Base-by-base conservation (phyloP, 2,888 invertebrate species). In the Proisotoma minuta region DNA sequence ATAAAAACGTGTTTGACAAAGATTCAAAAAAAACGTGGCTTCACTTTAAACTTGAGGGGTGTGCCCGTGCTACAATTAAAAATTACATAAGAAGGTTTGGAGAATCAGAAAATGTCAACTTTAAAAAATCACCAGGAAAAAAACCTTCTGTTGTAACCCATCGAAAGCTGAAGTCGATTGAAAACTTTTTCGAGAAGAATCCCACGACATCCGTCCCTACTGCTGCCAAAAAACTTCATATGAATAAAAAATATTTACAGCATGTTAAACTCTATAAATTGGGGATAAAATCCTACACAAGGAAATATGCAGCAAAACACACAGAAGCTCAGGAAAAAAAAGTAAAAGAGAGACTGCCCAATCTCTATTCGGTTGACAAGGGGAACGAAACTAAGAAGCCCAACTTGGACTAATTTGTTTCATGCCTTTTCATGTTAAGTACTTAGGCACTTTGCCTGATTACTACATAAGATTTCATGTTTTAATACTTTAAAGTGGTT, bases 261-360 rank as follows among this genome's bases (percentile, higher is more conserved):
- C 22, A 53, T 18, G 29, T 57, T 23, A 63, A 54, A 54, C 29
- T 12, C 1, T 23, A 63, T 15, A 58, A 58, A 15, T 29, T 61
- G 50, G 60, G 65, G 18, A 58, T 65, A 27, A 53, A 40, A 50
- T 22, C 61, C 18, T 43, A 26, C 10, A 61, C 58, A 3, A 60
- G 49, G 43, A 61, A 65, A 23, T 47, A 24, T 8, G 57, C 43
- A 4, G 57, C 58, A 27, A 65, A 65, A 47, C 54, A 54, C 18
- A 49, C 57, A 1, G 54, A 49, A 24, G 29, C 57, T 29, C 61
- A 65, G 27, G 59, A 59, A 29, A 3, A 53, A 10, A 12, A 4
- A 20, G 43, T 43, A 5, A n/a, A 5, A 5, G 43, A 43, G 43
- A 43, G 43, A n/a, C 43, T 12, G n/a, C n/a, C n/a, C n/a, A n/a